These are phyloP conservation scores for Anguilla pacifica DNA, from an alignment of 2,797 vertebrate species.

Conservation along the genomic window DNA sequence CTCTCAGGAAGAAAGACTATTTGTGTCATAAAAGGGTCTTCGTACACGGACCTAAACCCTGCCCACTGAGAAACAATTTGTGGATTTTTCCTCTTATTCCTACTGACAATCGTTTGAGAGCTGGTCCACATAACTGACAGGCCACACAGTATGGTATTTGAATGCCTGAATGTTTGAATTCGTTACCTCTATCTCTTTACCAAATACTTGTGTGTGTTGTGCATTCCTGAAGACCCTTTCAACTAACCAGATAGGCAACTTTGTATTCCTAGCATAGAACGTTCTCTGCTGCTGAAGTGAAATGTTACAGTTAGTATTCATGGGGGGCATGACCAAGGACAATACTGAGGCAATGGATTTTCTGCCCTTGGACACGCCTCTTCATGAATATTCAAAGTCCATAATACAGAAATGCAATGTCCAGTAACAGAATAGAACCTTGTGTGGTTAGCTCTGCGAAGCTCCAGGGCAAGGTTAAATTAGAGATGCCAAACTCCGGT, in stretches of 20 bases:
- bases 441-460: not conserved
- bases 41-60: not conserved
- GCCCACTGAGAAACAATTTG: not conserved
- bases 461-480: not conserved
- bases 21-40: not conserved
- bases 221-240: not conserved
- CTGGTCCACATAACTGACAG: not conserved
- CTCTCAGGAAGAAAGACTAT: not conserved
- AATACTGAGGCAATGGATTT: not conserved
- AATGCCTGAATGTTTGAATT: not conserved
- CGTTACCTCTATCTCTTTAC: not conserved
- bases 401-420: not conserved
- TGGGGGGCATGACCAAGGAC: not conserved
- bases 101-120: not conserved
- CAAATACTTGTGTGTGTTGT: no score
- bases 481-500: not conserved
- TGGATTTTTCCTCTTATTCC: not conserved
- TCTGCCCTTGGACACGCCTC: not conserved
- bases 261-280: not conserved
- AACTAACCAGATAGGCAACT: not conserved
- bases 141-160: not conserved
- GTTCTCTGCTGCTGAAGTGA: not conserved
- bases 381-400: not conserved
- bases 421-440: not conserved
- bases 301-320: not conserved